Conservation (phyloP, 1,140 invertebrate genomes). For the Leptopilina boulardi region DNA sequence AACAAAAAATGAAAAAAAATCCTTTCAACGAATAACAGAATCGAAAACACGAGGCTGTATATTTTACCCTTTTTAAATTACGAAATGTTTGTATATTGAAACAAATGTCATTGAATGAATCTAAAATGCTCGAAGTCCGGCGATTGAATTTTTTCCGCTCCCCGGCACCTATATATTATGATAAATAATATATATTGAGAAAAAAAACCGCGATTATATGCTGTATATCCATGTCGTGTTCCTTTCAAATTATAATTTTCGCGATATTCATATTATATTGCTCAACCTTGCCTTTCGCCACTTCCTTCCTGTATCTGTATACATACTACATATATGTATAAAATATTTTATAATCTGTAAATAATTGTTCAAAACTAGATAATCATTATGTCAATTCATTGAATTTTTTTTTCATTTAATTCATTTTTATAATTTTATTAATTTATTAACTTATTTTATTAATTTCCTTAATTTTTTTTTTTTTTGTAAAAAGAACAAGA, state of each 20-base stretch:
- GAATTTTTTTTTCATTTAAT: too few relatives aligned
- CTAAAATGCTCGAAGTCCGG: background rate
- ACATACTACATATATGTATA: background rate
- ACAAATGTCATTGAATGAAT: background rate
- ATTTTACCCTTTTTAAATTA: slow-evolving; percentile 2
- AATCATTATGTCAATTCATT: background rate
- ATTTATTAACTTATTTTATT: too few relatives aligned
- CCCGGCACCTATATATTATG: background rate
- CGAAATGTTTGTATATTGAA: background rate
- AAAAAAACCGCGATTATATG: slow-evolving; percentile 17
- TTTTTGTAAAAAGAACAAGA: too few relatives aligned
- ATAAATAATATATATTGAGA: too few relatives aligned
- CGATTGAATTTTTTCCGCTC: slow-evolving; percentile 22
- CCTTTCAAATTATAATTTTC: background rate
- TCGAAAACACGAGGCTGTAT: background rate
- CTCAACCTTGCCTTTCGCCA: slow-evolving; percentile 13
- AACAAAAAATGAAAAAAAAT: background rate
- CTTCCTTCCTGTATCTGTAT: background rate
- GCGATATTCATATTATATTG: slow-evolving; percentile 20
- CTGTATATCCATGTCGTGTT: background rate
- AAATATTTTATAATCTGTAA: background rate
- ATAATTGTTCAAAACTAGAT: background rate
- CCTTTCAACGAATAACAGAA: background rate
- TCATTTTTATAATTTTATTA: too few relatives aligned
- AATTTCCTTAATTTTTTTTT: too few relatives aligned